Evolutionary conservation across 2,797 vertebrate species (phyloP).

Genomic region (Alcedo atthis): DNA sequence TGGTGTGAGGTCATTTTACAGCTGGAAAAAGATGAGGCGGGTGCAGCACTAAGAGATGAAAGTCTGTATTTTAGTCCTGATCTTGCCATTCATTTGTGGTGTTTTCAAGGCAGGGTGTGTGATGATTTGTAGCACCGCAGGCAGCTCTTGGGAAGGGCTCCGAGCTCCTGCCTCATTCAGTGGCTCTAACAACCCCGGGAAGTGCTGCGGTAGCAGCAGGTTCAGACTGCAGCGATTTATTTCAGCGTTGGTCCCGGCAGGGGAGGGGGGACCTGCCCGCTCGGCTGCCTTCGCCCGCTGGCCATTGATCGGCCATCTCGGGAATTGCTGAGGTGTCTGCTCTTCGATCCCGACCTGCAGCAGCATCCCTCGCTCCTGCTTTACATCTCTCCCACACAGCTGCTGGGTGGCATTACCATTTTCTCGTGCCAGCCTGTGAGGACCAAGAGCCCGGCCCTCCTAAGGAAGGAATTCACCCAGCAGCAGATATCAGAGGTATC

Average conservation of each 20-base stretch:
- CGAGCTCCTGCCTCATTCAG: not conserved
- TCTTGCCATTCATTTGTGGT: not conserved
- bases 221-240: not conserved
- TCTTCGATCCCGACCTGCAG: not conserved
- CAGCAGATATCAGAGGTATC: slow-evolving; percentile 61
- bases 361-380: slow-evolving; percentile 11
- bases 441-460: not conserved
- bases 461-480: not conserved
- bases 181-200: not conserved
- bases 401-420: not conserved
- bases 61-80: not conserved
- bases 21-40: not conserved
- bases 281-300: not conserved
- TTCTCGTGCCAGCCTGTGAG: not conserved
- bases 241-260: not conserved
- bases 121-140: not conserved
- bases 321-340: not conserved
- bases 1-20: not conserved
- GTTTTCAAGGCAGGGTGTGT: not conserved
- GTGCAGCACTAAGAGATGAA: not conserved
- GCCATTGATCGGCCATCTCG: not conserved
- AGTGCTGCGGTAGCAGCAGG: slow-evolving; percentile 12
- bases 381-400: not conserved
- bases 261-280: not conserved
- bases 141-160: not conserved